Evolutionary conservation across 2,797 vertebrate species (phyloP), one percentile per base, ranked within the genome.

Genomic region (Phataginus tetradactyla): DNA sequence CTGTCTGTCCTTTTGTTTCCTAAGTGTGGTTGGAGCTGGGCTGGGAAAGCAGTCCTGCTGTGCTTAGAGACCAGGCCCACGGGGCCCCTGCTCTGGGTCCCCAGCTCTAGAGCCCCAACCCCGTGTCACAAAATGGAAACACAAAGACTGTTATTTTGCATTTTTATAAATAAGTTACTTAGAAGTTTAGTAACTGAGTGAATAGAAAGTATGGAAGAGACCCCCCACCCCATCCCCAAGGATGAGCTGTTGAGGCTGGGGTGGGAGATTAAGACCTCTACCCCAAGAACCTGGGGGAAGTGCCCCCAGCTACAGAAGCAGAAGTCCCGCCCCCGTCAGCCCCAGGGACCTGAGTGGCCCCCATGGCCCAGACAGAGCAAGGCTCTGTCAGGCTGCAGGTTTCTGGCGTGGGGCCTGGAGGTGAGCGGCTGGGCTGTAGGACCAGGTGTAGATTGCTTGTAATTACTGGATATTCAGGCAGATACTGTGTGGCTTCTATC

Each of bases 341-440:
- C 17, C 49, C 63, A 17, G 39, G 4, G 34, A 14, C 7, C 57
- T 45, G 59, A 69, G 42, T 11, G 9, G 45, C 45, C 10, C 45
- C 1, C 45, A 45, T 12, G 11, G 57, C 39, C 53, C 42, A 13
- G 39, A n/a, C 4, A 4, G 45, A 13, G 21, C 1, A 1, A 0
- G 0, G 45, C 63, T 23, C 13, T 39, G 0, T 66, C 29, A 59
- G 83, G 42, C 27, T 53, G 18, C 13, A 13, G 63, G 63, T 63
- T 6, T 72, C 32, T 0, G 5, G 20, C 20, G 4, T 4, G 61
- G 9, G 12, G 15, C 63, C 77, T 0, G 0, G 63, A 42, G 55
- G 39, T 32, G n/a, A 12, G 69, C 3, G 51, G 20, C 49, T 2
- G 32, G 32, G 42, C 57, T 2, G 0, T 6, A 0, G 57, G 3